Base-by-base conservation (phyloP, 2,797 vertebrate species). In the Naso thynnoides region DNA sequence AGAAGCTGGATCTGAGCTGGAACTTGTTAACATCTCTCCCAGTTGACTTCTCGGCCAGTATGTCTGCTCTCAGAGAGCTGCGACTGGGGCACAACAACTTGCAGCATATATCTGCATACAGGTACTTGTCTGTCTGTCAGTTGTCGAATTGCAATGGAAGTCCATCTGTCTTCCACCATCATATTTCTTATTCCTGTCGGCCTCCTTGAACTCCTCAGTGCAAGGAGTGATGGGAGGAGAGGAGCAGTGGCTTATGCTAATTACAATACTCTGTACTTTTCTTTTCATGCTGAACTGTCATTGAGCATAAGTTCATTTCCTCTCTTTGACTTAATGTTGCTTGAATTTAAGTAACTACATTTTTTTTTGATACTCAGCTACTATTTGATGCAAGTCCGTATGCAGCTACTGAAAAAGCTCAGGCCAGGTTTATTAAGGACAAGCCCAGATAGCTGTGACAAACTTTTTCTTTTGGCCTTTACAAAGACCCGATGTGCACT, bases 1-100 rank as follows among this genome's bases (percentile, higher is more conserved):
- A 96, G 80, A 94, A 89, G 64, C 80, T 96, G 81, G 95, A 96
- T 53, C 84, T 95, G 66, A 94, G 94, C 38, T 86, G 84, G 73
- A 95, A 95, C 82, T 72, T 79, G 41, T 72, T 96, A 26, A 74
- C 38, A 0, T 41, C 18, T 10, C 88, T 95, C 2, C 89, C 92
- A 0, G 75, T 50, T 0, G 92, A 94, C 81, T 94, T 95, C 72
- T 95, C 91, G 0, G 45, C 81, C 18, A 84, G 94, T 21, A 76
- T 95, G 61, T 79, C 86, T 3, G 91, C 93, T 8, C 73, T 95
- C 39, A 85, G 83, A 53, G 84, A 92, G 48, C 88, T 95, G 44
- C 86, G 83, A 3, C 79, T 95, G 50, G 91, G 93, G 55, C 89
- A 91, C 79, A 95, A 95, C 81, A 76, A 44, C 21, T 70, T 94